Evolutionary conservation across 37 sponge, comb jelly and placozoan genomes (phyloP), one percentile per base, ranked within the genome.

Genomic region (Aphrocallistes beatrix): DNA sequence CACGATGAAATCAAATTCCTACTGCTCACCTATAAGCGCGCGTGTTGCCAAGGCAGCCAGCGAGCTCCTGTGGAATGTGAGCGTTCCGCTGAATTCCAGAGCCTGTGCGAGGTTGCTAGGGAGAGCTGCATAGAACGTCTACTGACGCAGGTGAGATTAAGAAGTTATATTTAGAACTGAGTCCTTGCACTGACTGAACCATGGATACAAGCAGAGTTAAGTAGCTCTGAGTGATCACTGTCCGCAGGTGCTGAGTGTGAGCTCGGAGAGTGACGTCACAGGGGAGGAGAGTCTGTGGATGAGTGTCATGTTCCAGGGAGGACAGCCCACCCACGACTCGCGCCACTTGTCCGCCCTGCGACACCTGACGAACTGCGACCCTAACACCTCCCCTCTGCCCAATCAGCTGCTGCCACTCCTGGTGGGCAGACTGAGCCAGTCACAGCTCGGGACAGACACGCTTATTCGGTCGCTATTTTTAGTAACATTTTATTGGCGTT

Each of bases 1-100:
- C n/a, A 60, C n/a, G 75, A 60, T 30, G 75, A 60, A 28, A 60
- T 60, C n/a, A 60, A 60, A 60, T 60, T 60, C n/a, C 28, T 60
- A 60, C 8, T 60, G n/a, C 34, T 60, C 6, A 60, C 75, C 25
- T 60, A 32, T 13, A 60, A 60, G 75, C 75, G 75, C 32, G 3
- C 75, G 10, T 60, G n/a, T 13, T 3, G 6, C 28, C 75, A 60
- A 3, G 34, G 75, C 75, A 60, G n/a, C 75, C 75, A 28, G n/a
- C 1, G 34, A 3, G 10, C 75, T 13, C 21, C 75, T 60, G 28
- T 13, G 75, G 75, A 60, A 60, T 60, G 32, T 13, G 45, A 16
- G 45, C 6, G 13, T 42, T 25, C 75, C 6, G 28, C 75, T 32
- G 45, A 6, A 42, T 60, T 60, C 75, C 75, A 60, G 8, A 60